Evolutionary conservation across 1,140 invertebrate species (phyloP), one percentile per base, ranked within the genome.

Genomic region (Ditylenchus dipsaci): DNA sequence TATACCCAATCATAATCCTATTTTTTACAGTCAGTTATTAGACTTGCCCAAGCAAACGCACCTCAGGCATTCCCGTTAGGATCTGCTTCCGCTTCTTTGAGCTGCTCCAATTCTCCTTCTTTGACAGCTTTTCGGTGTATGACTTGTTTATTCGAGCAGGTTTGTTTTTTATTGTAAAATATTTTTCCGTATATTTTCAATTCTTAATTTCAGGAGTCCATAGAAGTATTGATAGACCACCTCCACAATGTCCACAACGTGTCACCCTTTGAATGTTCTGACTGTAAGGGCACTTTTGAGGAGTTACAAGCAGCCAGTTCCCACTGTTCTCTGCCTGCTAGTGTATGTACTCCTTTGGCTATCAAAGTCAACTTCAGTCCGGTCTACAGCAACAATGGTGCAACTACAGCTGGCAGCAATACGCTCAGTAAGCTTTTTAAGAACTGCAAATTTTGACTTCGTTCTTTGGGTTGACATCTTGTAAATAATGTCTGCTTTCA

Each of bases 121-220:
- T 23, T 57, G 9, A 49, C 69, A 13, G 57, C 49, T 56, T 77
- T 72, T 62, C 67, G 72, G 21, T 78, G 77, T 27, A 60, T 68
- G 8, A 56, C 64, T 23, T 78, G 77, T 49, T 57, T 65, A 23
- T 79, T 79, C 29, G 77, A 78, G 45, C 65, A 79, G 29, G 59
- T 61, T 21, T 23, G 29, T 33, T 45, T n/a, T n/a, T n/a, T n/a
- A n/a, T n/a, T n/a, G n/a, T n/a, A n/a, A n/a, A n/a, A n/a, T n/a
- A 7, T 8, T 45, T 15, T 61, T 61, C 3, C 15, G 19, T 45
- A 3, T 45, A 53, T 15, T 26, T 53, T 7, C 23, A 53, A 53
- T 26, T 53, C 3, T 7, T 15, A 7, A 38, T 65, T 65, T 3
- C 27, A 65, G 47, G 77, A 79, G n/a, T 60, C 69, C 19, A 53